phyloP scores from a whole-genome alignment of 2,113 vertebrate genomes.

The Hemiprocne comata region DNA sequence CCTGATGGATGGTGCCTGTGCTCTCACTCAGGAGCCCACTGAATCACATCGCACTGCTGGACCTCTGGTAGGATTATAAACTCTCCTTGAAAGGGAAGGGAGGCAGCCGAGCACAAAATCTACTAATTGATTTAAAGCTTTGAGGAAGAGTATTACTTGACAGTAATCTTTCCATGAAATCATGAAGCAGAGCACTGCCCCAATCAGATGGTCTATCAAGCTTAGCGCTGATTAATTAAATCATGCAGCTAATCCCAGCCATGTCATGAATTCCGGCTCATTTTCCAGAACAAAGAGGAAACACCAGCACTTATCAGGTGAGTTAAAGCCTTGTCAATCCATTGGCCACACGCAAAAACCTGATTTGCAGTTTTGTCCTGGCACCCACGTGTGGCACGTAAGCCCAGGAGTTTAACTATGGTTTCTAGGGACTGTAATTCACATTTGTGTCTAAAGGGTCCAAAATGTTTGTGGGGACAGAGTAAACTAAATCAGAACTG shows the following conservation, averaged over 20 bases:
- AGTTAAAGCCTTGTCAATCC: neutral
- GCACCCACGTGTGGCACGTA: rapidly evolving
- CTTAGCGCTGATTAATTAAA: neutral
- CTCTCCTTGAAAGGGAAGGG: neutral
- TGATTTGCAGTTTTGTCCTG: neutral
- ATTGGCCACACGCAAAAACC: rapidly evolving
- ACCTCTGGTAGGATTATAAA: neutral
- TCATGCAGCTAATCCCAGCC: neutral
- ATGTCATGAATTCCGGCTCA: neutral
- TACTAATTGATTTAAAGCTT: neutral
- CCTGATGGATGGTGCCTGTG: neutral
- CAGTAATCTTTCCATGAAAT: neutral
- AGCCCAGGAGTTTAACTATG: neutral
- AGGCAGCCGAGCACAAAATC: neutral
- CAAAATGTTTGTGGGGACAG: too few relatives aligned
- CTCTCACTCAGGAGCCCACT: neutral
- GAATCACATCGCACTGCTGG: neutral
- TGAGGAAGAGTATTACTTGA: neutral
- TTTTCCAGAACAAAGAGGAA: neutral
- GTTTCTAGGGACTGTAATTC: rapidly evolving
- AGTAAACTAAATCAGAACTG: rapidly evolving
- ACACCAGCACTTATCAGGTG: neutral
- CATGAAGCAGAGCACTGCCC: neutral
- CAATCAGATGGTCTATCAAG: neutral
- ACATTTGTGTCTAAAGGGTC: rapidly evolving